These are phyloP conservation scores for Phorcus lineatus DNA, from an alignment of 2,888 invertebrate species.

Conservation along the genomic window DNA sequence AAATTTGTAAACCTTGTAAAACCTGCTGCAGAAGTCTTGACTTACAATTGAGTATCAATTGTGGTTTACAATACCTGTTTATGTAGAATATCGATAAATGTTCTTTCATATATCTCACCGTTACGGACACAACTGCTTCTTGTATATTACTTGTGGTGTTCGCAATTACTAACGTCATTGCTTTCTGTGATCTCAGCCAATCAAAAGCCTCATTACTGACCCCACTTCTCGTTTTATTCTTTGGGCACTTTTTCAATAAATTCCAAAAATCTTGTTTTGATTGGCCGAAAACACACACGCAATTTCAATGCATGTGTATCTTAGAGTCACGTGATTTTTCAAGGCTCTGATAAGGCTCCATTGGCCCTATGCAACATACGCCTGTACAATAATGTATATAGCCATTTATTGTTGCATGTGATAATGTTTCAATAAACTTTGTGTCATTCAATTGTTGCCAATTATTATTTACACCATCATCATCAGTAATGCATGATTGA, in stretches of 20 bases:
- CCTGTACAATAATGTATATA: slow-evolving; percentile 19
- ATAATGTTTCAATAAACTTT: background rate
- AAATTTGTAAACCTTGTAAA: no score
- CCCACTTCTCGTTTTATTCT: slow-evolving; percentile 9
- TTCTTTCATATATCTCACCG: no score
- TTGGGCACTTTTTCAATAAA: background rate
- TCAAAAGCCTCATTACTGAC: slow-evolving; percentile 1
- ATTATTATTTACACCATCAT: no score
- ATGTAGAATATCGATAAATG: no score
- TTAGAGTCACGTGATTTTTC: background rate
- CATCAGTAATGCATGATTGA: no score
- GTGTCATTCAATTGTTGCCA: no score
- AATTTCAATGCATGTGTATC: background rate
- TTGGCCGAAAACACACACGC: slow-evolving; percentile 21
- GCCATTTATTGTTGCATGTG: slow-evolving; percentile 20
- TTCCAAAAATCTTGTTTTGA: background rate
- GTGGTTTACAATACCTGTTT: no score
- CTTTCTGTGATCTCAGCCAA: slow-evolving; percentile 18
- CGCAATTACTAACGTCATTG: background rate
- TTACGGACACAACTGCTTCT: background rate
- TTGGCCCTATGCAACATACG: slow-evolving; percentile 12
- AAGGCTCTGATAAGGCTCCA: background rate
- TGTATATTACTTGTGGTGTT: background rate
- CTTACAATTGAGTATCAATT: no score
- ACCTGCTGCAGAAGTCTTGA: no score